phyloP scores from a whole-genome alignment of 2,113 vertebrate genomes.

The Echinops telfairi region DNA sequence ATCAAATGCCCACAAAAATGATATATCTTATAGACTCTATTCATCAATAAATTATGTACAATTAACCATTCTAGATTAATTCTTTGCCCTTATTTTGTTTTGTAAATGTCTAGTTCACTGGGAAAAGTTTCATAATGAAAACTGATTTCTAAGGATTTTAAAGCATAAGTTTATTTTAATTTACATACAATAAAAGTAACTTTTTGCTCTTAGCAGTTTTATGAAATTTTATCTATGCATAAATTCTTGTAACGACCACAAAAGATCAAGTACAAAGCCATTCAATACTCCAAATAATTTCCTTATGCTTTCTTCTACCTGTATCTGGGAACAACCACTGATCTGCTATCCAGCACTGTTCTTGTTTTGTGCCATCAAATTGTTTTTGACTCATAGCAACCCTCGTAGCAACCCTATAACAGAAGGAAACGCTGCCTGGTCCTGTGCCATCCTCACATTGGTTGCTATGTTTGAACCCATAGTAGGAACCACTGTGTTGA shows the following conservation, averaged over 20 bases:
- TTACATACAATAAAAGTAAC: slow-evolving; percentile 13
- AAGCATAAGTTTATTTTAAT: neutral
- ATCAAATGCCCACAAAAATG: slow-evolving; percentile 64
- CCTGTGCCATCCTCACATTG: too few species aligned
- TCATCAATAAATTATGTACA: slow-evolving; percentile 67
- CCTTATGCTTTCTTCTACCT: neutral
- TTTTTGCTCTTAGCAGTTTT: neutral
- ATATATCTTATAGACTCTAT: slow-evolving; percentile 53
- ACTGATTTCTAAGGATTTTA: slow-evolving; percentile 44
- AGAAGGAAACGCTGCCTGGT: too few species aligned
- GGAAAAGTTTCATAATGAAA: neutral
- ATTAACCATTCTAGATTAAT: slow-evolving; percentile 62
- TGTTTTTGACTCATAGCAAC: too few species aligned
- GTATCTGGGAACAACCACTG: neutral
- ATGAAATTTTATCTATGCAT: slow-evolving; percentile 18
- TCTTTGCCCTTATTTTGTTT: neutral
- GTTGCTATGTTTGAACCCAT: too few species aligned
- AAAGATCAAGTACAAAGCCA: neutral
- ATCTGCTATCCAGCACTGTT: neutral
- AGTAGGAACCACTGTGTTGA: too few species aligned
- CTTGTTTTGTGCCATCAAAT: too few species aligned
- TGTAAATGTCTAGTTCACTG: neutral
- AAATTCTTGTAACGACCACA: neutral
- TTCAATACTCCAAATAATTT: neutral
- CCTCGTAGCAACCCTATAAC: too few species aligned